phyloP scores from a whole-genome alignment of 2,113 vertebrate species.

The Machaerirhynchus nigripectus region DNA sequence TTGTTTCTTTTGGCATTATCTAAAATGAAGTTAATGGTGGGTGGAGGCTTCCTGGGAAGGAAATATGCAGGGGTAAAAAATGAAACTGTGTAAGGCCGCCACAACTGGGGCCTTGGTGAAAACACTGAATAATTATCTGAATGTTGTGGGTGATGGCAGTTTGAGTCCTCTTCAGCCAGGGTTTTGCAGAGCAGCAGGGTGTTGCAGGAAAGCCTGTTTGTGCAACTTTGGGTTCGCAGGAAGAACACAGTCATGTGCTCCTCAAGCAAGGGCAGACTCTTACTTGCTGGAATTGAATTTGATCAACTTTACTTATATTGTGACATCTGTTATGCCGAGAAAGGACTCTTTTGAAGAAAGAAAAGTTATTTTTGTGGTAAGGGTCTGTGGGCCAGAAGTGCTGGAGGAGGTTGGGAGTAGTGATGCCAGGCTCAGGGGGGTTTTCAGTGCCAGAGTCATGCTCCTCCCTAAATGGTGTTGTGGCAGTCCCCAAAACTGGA shows the following conservation, averaged over 20 bases:
- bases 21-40: conserved; percentile 62
- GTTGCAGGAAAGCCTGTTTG: not conserved
- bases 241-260: not conserved
- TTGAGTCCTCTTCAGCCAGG: not conserved
- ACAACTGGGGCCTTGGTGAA: conserved; percentile 39
- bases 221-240: not conserved
- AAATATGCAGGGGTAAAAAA: conserved; percentile 61
- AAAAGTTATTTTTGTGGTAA: not conserved
- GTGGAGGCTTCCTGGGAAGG: conserved; percentile 65
- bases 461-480: not conserved
- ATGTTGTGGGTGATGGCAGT: not conserved
- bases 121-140: conserved; percentile 47
- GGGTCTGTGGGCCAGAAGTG: not conserved
- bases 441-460: not conserved
- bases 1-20: conserved; percentile 73
- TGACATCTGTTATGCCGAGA: not conserved
- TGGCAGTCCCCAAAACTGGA: not conserved
- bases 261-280: not conserved
- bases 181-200: not conserved
- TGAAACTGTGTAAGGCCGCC: conserved; percentile 32
- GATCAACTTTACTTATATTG: not conserved
- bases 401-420: not conserved
- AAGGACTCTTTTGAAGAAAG: not conserved
- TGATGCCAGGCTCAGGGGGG: not conserved
- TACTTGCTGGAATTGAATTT: not conserved